phyloP scores from a whole-genome alignment of 2,888 invertebrate genomes.

The Melinaea marsaeus region DNA sequence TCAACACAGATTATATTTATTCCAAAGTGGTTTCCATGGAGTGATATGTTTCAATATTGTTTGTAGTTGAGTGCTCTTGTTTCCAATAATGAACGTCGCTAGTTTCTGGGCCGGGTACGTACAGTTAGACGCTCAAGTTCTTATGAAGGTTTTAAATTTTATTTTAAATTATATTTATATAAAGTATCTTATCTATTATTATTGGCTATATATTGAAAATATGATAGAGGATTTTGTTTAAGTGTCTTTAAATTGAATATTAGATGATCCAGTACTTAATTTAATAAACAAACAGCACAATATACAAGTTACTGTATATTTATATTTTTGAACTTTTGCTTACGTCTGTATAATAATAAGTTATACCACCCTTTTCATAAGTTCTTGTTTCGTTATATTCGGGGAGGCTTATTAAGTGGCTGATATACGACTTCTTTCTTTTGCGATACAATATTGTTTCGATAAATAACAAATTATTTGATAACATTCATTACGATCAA shows the following conservation, averaged over 20 bases:
- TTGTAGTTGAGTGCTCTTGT: conserved; percentile 26
- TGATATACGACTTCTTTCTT: too few relatives aligned
- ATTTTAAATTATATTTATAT: background rate
- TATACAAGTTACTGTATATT: background rate
- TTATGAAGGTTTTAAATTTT: background rate
- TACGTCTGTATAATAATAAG: conserved; percentile 13
- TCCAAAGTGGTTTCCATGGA: conserved; percentile 11
- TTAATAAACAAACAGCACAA: background rate
- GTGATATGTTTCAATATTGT: conserved; percentile 17
- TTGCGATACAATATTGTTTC: too few relatives aligned
- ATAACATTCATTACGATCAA: too few relatives aligned
- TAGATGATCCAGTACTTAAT: background rate
- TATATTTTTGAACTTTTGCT: conserved; percentile 3
- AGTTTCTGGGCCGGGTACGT: conserved; percentile 24
- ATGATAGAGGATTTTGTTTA: too few relatives aligned
- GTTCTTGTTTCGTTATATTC: conserved; percentile 20
- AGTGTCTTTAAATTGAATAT: too few relatives aligned
- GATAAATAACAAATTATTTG: too few relatives aligned
- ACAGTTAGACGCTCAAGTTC: conserved; percentile 2
- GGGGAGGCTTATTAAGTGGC: conserved; percentile 14
- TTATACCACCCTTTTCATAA: conserved; percentile 11
- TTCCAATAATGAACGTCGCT: conserved; percentile 28
- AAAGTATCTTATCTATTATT: background rate
- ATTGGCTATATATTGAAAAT: too few relatives aligned
- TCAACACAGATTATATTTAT: background rate